Evolutionary conservation across 2,888 invertebrate genomes (phyloP).

Genomic region (Tillus elongatus): DNA sequence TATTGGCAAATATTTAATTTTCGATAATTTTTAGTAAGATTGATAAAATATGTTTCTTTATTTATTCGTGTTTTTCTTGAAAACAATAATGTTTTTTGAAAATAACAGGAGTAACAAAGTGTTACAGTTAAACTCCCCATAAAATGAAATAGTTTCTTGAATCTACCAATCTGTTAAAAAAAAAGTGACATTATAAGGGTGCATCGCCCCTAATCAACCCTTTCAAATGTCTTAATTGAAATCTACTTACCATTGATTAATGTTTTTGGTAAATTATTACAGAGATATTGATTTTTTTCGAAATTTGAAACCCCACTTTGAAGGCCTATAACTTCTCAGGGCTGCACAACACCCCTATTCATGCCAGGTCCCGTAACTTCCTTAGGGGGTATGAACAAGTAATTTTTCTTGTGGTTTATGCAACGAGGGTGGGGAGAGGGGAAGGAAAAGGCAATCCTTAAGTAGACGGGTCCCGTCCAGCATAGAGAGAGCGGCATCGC

Average conservation of each 20-base stretch:
- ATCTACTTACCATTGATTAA: slow-evolving; percentile 8
- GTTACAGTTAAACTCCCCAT: slow-evolving; percentile 1
- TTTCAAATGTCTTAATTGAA: neutral
- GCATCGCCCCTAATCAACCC: slow-evolving; percentile 4
- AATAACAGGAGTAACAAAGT: neutral
- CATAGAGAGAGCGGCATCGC: too few relatives aligned
- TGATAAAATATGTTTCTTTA: too few relatives aligned
- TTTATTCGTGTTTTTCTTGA: slow-evolving; percentile 6
- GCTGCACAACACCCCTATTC: too few relatives aligned
- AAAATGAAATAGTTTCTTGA: slow-evolving; percentile 3
- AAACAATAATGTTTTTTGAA: slow-evolving; percentile 4
- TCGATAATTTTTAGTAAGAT: too few relatives aligned
- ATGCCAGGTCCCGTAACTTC: too few relatives aligned
- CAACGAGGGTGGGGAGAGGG: too few relatives aligned
- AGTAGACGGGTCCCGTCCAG: too few relatives aligned
- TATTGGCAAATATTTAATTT: too few relatives aligned
- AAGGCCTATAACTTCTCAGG: neutral
- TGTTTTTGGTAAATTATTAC: neutral
- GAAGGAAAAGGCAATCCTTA: too few relatives aligned
- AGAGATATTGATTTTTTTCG: slow-evolving; percentile 1
- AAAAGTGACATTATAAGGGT: neutral
- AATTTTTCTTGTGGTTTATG: too few relatives aligned
- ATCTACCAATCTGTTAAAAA: neutral
- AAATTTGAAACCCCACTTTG: neutral
- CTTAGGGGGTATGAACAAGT: too few relatives aligned